Percentiles rank a stretch among this genome's conserved stretches.
These are phyloP conservation scores for Tanytarsus gracilentus DNA, from an alignment of 2,888 invertebrate species.

Conservation along the genomic window DNA sequence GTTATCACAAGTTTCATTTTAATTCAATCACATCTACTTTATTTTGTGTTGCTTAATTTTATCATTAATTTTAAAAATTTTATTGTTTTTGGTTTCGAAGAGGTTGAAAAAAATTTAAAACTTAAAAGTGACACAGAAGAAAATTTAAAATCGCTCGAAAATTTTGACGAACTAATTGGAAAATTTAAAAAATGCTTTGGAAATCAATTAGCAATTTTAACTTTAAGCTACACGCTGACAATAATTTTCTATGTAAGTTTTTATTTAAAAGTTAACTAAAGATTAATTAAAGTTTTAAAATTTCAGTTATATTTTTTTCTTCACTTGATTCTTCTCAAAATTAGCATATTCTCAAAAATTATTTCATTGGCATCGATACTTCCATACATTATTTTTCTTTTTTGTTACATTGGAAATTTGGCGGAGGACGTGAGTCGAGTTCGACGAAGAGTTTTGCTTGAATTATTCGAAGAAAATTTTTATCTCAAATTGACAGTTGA, in stretches of 20 bases:
- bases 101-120: not conserved
- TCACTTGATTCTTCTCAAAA: not conserved
- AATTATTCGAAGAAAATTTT: not conserved
- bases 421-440: not conserved
- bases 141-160: not conserved
- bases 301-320: not conserved
- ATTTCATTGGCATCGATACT: not conserved
- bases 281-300: not conserved
- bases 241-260: too few relatives aligned
- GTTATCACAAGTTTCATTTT: too few relatives aligned
- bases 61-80: not conserved
- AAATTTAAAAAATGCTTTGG: not conserved
- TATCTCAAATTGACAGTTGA: not conserved
- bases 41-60: not conserved
- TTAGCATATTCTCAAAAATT: not conserved
- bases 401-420: not conserved
- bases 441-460: not conserved
- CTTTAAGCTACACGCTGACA: not conserved
- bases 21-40: too few relatives aligned
- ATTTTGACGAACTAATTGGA: not conserved
- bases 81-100: not conserved
- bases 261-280: not conserved
- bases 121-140: not conserved
- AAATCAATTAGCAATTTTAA: not conserved
- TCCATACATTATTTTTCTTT: not conserved